Evolutionary conservation across 1,140 invertebrate species (phyloP).

Genomic region (Drosophila guanche): DNA sequence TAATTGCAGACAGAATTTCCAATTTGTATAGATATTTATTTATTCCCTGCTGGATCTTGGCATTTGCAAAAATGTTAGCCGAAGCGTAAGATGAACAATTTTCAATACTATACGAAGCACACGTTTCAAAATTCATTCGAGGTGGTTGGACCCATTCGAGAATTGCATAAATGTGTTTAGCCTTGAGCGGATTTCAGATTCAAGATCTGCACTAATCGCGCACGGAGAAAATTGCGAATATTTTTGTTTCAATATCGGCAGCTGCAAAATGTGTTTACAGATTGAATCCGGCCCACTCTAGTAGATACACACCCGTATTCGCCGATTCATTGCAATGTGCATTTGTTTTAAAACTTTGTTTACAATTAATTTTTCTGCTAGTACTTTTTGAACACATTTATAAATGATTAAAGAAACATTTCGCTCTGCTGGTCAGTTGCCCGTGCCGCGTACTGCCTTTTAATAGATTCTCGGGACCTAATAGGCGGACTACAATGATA

Average conservation of each 20-base stretch:
- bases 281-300: background rate
- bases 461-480: slow-evolving; percentile 19
- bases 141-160: slow-evolving; percentile 60
- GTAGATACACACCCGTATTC: background rate
- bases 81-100: slow-evolving; percentile 52
- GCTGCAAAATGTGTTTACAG: slow-evolving; percentile 30
- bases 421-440: slow-evolving; percentile 4
- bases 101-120: slow-evolving; percentile 17
- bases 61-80: slow-evolving; percentile 18
- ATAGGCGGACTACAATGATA: slow-evolving; percentile 24
- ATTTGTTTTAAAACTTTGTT: slow-evolving; percentile 21
- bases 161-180: slow-evolving; percentile 62
- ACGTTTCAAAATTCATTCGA: slow-evolving; percentile 16
- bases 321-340: slow-evolving; percentile 20
- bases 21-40: too few relatives aligned
- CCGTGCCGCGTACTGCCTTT: background rate
- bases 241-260: slow-evolving; percentile 8
- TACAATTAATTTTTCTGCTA: slow-evolving; percentile 20
- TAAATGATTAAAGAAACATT: too few relatives aligned
- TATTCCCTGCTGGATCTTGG: too few relatives aligned
- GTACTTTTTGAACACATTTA: background rate
- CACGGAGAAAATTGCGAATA: slow-evolving; percentile 20
- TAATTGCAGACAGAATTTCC: too few relatives aligned
- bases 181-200: slow-evolving; percentile 48
- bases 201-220: slow-evolving; percentile 42